Conservation (phyloP, 2,888 invertebrate genomes). For the Monopis laevigella region DNA sequence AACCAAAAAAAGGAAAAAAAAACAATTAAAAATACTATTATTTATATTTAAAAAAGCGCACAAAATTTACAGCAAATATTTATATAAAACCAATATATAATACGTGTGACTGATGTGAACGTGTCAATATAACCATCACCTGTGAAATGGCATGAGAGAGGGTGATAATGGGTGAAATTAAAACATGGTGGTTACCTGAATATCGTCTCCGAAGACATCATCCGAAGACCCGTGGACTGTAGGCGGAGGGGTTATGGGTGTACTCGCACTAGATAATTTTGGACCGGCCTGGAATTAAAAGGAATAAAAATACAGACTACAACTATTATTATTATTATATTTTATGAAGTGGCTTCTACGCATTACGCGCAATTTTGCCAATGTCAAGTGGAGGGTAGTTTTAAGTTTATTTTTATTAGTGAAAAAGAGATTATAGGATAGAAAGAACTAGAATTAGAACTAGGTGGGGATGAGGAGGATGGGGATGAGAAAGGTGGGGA, state of each 20-base stretch:
- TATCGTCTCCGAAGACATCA: slow-evolving; percentile 56
- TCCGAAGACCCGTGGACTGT: slow-evolving; percentile 54
- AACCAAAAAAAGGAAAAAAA: no score
- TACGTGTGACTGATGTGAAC: slow-evolving; percentile 57
- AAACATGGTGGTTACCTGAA: slow-evolving; percentile 41
- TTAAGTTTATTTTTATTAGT: no score
- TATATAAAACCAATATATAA: no score
- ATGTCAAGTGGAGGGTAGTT: no score
- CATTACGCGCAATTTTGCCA: no score
- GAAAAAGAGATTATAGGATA: no score
- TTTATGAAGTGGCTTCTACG: no score
- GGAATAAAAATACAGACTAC: no score
- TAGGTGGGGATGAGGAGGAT: no score
- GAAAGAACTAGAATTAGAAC: no score
- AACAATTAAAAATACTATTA: not conserved
- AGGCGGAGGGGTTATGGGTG: slow-evolving; percentile 48
- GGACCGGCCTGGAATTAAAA: slow-evolving; percentile 35
- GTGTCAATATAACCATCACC: slow-evolving; percentile 61
- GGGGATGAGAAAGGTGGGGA: no score
- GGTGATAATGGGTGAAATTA: slow-evolving; percentile 21
- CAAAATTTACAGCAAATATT: not conserved
- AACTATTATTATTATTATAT: no score
- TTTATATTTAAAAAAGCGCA: not conserved
- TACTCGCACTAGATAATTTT: slow-evolving; percentile 53
- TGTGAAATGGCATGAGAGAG: slow-evolving; percentile 27